Base-by-base conservation (phyloP, 2,113 vertebrate species). In the Tragelaphus buxtoni region DNA sequence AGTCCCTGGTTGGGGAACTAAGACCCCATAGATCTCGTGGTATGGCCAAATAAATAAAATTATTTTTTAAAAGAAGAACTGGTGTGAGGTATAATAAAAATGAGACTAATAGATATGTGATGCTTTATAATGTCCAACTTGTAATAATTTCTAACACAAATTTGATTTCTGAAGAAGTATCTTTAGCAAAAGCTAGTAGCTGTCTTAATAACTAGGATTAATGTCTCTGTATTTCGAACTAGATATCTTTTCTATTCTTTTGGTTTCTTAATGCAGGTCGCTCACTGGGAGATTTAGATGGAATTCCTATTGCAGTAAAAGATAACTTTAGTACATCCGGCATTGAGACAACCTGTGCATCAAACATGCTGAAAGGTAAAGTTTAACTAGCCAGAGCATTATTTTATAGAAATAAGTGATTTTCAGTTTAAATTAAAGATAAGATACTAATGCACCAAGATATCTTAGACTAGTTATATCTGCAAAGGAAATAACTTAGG, bases 281-380 rank as follows among this genome's bases (percentile, higher is more conserved):
- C 91, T 96, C 99, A 0, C 98, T 98, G 94, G 99, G 99, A 35
- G 97, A 98, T 86, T 98, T 99, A 91, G 99, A 99, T 98, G 99
- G 99, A 96, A 98, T 99, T 98, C 99, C 99, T 22, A 1, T 99
- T 98, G 99, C 99, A 45, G 98, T 99, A 81, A 99, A 99, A 98
- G 99, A 99, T 98, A 99, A 99, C 98, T 99, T 99, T 95, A 99
- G 99, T 98, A 99, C 99, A 1, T 95, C 98, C 79, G 99, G 99
- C 61, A 98, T 99, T 91, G 98, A 99, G 98, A 99, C 99, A 86
- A 99, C 99, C 18, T 99, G 99, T 97, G 99, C 99, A 45, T 99
- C 99, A 97, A 98, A 98, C 90, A 99, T 99, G 99, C 98, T 99
- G 39, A 99, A 99, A 99, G 99, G 99, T 99, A 98, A 95, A 83